These are phyloP conservation scores for Opisthocomus hoazin DNA, from an alignment of 2,113 vertebrate genomes.

Conservation along the genomic window DNA sequence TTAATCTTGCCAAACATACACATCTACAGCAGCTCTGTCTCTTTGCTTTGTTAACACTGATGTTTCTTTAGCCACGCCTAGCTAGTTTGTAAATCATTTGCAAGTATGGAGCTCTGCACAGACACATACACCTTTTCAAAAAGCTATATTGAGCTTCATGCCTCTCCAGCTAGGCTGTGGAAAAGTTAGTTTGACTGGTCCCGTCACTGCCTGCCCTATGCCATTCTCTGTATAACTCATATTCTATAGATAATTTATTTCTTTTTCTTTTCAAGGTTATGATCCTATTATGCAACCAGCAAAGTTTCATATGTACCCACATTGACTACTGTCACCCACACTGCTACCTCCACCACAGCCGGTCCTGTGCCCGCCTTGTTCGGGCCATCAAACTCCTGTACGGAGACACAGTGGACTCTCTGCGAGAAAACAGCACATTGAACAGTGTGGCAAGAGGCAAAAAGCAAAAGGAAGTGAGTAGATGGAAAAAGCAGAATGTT, in stretches of 20 bases:
- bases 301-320: slow-evolving; percentile 97
- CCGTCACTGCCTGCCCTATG: neutral
- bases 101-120: neutral
- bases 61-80: neutral
- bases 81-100: neutral
- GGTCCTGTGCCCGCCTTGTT: slow-evolving; percentile 93
- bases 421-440: slow-evolving; percentile 77
- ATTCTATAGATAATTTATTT: neutral
- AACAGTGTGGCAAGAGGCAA: slow-evolving; percentile 79
- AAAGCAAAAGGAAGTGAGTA: slow-evolving; percentile 90
- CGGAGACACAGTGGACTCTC: slow-evolving; percentile 89
- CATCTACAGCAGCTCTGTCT: neutral
- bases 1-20: neutral
- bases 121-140: neutral
- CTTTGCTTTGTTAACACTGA: neutral
- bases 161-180: neutral
- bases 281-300: slow-evolving; percentile 97
- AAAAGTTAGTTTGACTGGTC: neutral
- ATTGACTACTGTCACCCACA: slow-evolving; percentile 95
- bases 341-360: slow-evolving; percentile 96
- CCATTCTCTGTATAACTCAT: neutral
- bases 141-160: neutral
- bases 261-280: slow-evolving; percentile 82
- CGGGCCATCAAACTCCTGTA: slow-evolving; percentile 96
- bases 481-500: neutral